Base-by-base conservation (phyloP, 2,113 vertebrate genomes). In the Helogale parvula region DNA sequence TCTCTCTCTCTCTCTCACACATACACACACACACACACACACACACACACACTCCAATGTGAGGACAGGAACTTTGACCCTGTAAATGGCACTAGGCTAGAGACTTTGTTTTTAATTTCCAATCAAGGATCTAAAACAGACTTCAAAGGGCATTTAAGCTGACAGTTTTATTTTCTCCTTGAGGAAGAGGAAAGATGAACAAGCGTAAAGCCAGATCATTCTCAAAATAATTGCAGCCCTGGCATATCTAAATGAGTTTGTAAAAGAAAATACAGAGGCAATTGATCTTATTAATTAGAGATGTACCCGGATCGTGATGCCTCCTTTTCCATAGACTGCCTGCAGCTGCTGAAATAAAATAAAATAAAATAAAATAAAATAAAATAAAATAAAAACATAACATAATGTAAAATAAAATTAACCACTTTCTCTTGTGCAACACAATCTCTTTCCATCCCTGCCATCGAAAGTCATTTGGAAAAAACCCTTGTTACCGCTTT, bases 221-320 rank as follows among this genome's bases (percentile, higher is more conserved):
- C 98, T 98, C 98, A 98, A 98, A 99, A 99, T 99, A 99, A 99
- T 98, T 98, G 98, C 98, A 98, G 96, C 92, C 95, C 97, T 99
- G 98, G 98, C 99, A 98, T 98, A 98, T 96, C 98, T 98, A 99
- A 99, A 99, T 99, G 98, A 98, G 98, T 99, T 98, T 98, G 97
- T 98, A 98, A 98, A 99, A 98, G 98, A 98, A 99, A 99, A 98
- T 98, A 97, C 98, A 97, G 98, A 98, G 97, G 98, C 98, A 98
- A 98, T 98, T 98, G 98, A 98, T 99, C 98, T 98, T 98, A 98
- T 98, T 99, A 99, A 99, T 99, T 99, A 98, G 98, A 98, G 98
- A 98, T 98, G 97, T 94, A 98, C 96, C 89, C 97, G 93, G 95
- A 98, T 92, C 72, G 69, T 97, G 98, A 98, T 97, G 98, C 80